Base-by-base conservation (phyloP, 64 coral and sea anemone genomes). In the Anthopleura sola region DNA sequence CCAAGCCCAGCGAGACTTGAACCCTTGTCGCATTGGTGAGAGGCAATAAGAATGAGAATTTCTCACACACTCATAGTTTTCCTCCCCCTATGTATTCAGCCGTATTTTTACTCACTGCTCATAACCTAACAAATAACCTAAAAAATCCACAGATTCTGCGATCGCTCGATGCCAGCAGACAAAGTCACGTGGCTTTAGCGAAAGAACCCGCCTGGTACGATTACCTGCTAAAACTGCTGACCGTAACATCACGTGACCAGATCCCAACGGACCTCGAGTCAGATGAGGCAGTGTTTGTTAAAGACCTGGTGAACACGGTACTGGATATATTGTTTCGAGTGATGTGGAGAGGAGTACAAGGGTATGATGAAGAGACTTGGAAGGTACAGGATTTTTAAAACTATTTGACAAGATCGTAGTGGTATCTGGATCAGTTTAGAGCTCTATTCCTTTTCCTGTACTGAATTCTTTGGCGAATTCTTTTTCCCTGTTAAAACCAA, bases 301-400 rank as follows among this genome's bases (percentile, higher is more conserved):
- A 57, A 83, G 82, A 49, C 57, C 88, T 99, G n/a, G 83, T 95
- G 17, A 78, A 95, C 48, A 95, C 90, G 64, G 93, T 99, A 33
- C 47, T 99, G 80, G 87, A 95, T 68, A 94, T 99, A 47, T 84
- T 99, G 50, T 99, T 92, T 57, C 71, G 85, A 60, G 90, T 95
- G 20, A 89, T 99, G 87, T 99, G 97, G 97, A 92, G 87, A 55
- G 97, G 97, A 33, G 78, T 99, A 8, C 89, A 76, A 17, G 97
- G 97, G 20, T 92, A 92, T 46, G 90, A 90, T 38, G 87, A 99
- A 60, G 78, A 87, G 28, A 88, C 90, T 19, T 99, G 97, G 97
- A 99, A 92, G 93, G 97, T 99, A 44, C 40, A 44, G 40, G 40
- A 44, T 44, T 44, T 44, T 44, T 44, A 44, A 44, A 44, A 44